Evolutionary conservation across 2,113 vertebrate species (phyloP).

Genomic region (Galemys pyrenaicus): DNA sequence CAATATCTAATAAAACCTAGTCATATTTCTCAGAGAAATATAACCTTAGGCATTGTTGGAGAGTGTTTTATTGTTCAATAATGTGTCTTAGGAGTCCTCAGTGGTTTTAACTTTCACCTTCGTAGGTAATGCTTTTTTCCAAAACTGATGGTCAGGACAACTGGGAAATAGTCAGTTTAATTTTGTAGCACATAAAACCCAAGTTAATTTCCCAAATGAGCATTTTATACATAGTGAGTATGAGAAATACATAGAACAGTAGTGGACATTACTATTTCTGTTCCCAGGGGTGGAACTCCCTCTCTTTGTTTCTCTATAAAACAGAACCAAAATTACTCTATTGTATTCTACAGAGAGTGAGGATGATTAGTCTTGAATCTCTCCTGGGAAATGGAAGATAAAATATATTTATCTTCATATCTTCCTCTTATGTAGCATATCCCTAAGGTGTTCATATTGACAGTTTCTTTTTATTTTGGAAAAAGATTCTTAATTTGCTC

Average conservation of each 20-base stretch:
- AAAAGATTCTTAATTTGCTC: background rate
- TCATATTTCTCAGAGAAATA: conserved; percentile 26
- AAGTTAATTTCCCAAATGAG: conserved; percentile 76
- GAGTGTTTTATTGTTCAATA: conserved; percentile 17
- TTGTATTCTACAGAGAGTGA: background rate
- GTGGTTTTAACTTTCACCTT: conserved; percentile 52
- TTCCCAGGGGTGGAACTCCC: background rate
- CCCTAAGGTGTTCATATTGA: conserved; percentile 8
- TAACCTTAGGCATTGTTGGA: background rate
- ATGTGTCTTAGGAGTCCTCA: conserved; percentile 42
- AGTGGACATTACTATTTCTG: conserved; percentile 36
- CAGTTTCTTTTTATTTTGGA: background rate
- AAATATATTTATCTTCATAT: background rate
- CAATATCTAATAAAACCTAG: conserved; percentile 7
- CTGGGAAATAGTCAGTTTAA: conserved; percentile 54
- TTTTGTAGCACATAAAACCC: conserved; percentile 60
- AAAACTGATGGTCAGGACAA: conserved; percentile 13
- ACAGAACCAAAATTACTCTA: background rate
- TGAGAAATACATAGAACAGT: conserved; percentile 27
- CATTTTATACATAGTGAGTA: conserved; percentile 51
- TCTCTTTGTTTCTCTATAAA: background rate
- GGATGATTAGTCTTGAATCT: background rate
- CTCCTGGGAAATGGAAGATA: conserved; percentile 28
- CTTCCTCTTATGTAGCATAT: background rate
- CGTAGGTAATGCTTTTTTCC: conserved; percentile 28